A percentile compares a stretch with the other conserved stretches of the same genome.
phyloP scores from a whole-genome alignment of 2,113 vertebrate species.

The Misgurnus anguillicaudatus region DNA sequence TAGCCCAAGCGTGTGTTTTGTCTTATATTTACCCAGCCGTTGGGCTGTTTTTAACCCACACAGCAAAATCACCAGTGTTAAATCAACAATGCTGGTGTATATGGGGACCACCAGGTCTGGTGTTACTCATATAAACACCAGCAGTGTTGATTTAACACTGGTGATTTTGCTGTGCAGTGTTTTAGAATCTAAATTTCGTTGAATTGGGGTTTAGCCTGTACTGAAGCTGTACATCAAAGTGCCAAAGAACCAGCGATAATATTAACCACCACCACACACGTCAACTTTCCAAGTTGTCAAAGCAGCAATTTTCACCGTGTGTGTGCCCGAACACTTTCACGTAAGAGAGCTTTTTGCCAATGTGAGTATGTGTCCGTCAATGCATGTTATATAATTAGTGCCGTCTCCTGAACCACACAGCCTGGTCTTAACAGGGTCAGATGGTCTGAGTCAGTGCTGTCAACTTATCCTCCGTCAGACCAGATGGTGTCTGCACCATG shows the following conservation, averaged over 20 bases:
- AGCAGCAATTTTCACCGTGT: conserved; percentile 22
- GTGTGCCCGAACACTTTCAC: conserved; percentile 11
- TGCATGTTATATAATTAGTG: conserved; percentile 60
- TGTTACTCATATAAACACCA: too few relatives aligned
- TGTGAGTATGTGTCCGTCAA: conserved; percentile 38
- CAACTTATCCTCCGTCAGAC: conserved; percentile 64
- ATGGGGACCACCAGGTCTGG: too few relatives aligned
- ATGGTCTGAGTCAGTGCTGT: conserved; percentile 66
- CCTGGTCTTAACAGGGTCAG: conserved; percentile 68
- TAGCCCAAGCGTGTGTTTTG: too few relatives aligned
- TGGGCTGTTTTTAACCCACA: too few relatives aligned
- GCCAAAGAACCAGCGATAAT: background rate
- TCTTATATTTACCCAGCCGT: too few relatives aligned
- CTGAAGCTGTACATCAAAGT: background rate
- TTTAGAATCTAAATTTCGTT: too few relatives aligned
- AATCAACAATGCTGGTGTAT: too few relatives aligned
- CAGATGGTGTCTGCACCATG: conserved; percentile 71
- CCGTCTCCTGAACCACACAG: conserved; percentile 59
- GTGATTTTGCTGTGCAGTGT: too few relatives aligned
- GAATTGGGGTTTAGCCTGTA: too few relatives aligned
- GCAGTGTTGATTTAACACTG: too few relatives aligned
- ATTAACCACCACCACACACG: conserved; percentile 23
- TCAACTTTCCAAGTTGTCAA: conserved; percentile 18
- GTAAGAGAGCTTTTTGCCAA: background rate
- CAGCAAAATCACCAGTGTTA: too few relatives aligned